Base-by-base conservation (phyloP, 2,888 invertebrate genomes). In the Parnassius orleans region DNA sequence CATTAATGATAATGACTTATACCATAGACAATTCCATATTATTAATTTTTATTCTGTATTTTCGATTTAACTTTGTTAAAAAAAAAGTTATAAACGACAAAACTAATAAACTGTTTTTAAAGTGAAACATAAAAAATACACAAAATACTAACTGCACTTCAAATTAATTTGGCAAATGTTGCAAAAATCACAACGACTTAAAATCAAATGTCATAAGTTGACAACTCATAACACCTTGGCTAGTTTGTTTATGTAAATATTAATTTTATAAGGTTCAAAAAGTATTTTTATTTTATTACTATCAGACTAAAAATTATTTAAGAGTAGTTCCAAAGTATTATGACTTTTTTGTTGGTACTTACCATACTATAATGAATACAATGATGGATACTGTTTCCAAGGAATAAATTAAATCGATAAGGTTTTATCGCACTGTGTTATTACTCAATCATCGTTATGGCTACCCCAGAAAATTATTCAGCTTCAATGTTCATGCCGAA, bases 401-500 rank as follows among this genome's bases (percentile, higher is more conserved):
- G 64, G 47, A 58, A 55, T 54, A 46, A 61, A 57, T 64, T 64
- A 57, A 55, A 64, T 68, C 68, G 57, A 67, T 60, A 64, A 65
- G 52, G 62, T 46, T 62, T 57, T 60, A 33, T 41, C 54, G 43
- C 52, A 44, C 12, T 59, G 41, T 41, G 52, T 48, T 42, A 43
- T 53, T 41, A 42, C 24, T 33, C 46, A 48, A 48, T 33, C 62
- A 65, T 60, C 61, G 68, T 68, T 75, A 91, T 91, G 90, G 79
- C 89, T 65, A 87, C 79, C 69, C 75, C 76, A 54, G 90, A 91
- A 64, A 61, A 72, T 2, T 87, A 90, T 70, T 68, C 76, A 19
- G 72, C 83, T 2, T 89, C 90, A 10, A 90, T 91, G 84, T 91
- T 91, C 66, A 80, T 85, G 73, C 77, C 80, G 64, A 86, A 74